Evolutionary conservation across 2,888 invertebrate species (phyloP).

Genomic region (Ectemnius cavifrons): DNA sequence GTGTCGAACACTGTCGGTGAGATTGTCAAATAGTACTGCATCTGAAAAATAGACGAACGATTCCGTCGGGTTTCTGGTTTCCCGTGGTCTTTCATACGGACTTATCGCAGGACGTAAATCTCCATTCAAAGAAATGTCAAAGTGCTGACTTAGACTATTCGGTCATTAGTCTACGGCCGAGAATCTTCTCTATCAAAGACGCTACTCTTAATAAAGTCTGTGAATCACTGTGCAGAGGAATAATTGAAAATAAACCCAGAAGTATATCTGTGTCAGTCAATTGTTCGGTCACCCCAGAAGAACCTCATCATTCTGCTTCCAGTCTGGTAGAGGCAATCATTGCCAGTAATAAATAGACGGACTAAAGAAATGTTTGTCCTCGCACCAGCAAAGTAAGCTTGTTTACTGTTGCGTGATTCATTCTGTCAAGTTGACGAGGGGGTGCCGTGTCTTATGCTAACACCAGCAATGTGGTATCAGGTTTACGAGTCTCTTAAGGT

Average conservation of each 20-base stretch:
- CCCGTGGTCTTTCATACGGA: slow-evolving; percentile 43
- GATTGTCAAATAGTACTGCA: slow-evolving; percentile 44
- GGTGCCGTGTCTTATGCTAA: too few relatives aligned
- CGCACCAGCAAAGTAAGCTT: not conserved
- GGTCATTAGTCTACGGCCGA: slow-evolving; percentile 42
- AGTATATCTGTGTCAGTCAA: too few relatives aligned
- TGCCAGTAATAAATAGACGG: not conserved
- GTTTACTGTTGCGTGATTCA: slow-evolving; percentile 3
- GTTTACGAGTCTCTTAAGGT: too few relatives aligned
- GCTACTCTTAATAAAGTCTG: slow-evolving; percentile 53
- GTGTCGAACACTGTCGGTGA: slow-evolving; percentile 42
- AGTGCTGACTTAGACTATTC: slow-evolving; percentile 68
- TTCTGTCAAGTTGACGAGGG: not conserved
- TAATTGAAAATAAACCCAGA: too few relatives aligned
- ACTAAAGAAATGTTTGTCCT: not conserved
- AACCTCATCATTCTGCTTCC: not conserved
- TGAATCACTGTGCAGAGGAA: too few relatives aligned
- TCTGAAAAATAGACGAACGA: slow-evolving; percentile 54
- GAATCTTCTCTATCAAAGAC: slow-evolving; percentile 53
- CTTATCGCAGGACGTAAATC: slow-evolving; percentile 73
- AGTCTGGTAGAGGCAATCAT: not conserved
- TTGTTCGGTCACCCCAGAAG: not conserved
- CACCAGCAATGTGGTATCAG: too few relatives aligned
- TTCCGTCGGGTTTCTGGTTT: slow-evolving; percentile 46
- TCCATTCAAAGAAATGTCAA: slow-evolving; percentile 74